Conservation (phyloP, 1,140 invertebrate species). For the Polypedilum vanderplanki region DNA sequence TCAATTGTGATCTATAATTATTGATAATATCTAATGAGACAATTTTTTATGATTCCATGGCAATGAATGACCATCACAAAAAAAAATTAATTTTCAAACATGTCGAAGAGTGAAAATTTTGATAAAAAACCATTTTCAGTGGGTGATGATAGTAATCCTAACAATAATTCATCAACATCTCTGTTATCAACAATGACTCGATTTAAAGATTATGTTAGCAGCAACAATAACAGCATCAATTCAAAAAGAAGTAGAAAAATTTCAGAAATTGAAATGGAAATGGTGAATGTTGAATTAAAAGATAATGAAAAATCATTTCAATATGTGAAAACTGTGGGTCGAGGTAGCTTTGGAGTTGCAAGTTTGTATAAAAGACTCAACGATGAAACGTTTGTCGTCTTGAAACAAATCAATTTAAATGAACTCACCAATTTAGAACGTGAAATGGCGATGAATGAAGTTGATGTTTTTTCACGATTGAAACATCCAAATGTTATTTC, state of each 20-base stretch:
- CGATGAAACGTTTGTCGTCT: conserved; percentile 60
- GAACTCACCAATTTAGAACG: conserved; percentile 61
- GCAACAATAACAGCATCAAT: not conserved
- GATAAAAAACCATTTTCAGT: conserved; percentile 14
- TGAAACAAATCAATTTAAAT: conserved; percentile 70
- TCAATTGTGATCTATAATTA: not conserved
- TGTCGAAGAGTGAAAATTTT: not conserved
- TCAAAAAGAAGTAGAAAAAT: not conserved
- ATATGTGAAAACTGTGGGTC: not conserved
- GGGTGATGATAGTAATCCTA: not conserved
- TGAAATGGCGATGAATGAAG: conserved; percentile 69
- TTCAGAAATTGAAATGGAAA: conserved; percentile 14
- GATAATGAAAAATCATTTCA: not conserved
- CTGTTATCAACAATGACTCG: not conserved
- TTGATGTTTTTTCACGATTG: conserved; percentile 60
- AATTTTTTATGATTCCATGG: not conserved
- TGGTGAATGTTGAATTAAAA: not conserved
- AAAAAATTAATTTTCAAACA: not conserved
- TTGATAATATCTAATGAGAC: no score
- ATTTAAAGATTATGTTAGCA: conserved; percentile 15
- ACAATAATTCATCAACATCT: not conserved
- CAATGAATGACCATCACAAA: not conserved
- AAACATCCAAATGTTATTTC: conserved; percentile 70
- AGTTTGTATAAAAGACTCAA: conserved; percentile 59
- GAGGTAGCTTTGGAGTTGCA: conserved; percentile 69